Evolutionary conservation across 2,113 vertebrate genomes (phyloP).

Genomic region (Lampris incognitus): DNA sequence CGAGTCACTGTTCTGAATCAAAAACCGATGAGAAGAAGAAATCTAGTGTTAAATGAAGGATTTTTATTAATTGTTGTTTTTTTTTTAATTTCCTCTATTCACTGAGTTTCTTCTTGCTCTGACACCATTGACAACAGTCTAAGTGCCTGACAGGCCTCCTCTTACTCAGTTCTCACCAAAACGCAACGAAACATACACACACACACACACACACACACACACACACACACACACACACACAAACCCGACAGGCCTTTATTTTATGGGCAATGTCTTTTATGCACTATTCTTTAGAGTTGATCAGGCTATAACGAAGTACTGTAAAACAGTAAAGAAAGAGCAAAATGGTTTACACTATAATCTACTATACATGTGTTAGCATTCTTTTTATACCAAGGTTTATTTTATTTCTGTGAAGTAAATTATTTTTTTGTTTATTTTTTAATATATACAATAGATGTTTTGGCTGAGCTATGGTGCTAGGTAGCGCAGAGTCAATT

Average conservation of each 20-base stretch:
- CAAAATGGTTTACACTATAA: conserved; percentile 46
- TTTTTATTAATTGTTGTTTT: conserved; percentile 8
- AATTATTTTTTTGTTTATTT: conserved; percentile 60
- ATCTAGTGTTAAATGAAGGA: neutral
- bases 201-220: conserved; percentile 34
- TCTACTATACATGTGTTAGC: conserved; percentile 16
- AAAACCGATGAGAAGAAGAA: neutral
- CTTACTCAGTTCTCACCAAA: conserved; percentile 66
- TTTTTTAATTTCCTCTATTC: neutral
- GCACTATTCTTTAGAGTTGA: conserved; percentile 28
- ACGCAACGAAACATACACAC: conserved; percentile 47
- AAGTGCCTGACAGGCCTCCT: conserved; percentile 72
- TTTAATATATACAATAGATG: conserved; percentile 43
- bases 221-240: conserved; percentile 20
- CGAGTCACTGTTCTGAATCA: neutral
- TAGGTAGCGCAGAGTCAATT: conserved; percentile 43
- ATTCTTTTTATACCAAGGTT: conserved; percentile 66
- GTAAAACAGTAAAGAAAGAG: conserved; percentile 29
- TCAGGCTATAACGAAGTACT: conserved; percentile 44
- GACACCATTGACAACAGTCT: conserved; percentile 40
- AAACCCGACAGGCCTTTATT: conserved; percentile 56
- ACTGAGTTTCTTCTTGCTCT: conserved; percentile 18
- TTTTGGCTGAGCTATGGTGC: conserved; percentile 66
- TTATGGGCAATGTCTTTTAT: conserved; percentile 51
- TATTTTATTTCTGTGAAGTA: conserved; percentile 59